These are phyloP conservation scores for Chondrosia reniformis DNA, from an alignment of 37 sponge, comb jelly and placozoan genomes.

Conservation along the genomic window DNA sequence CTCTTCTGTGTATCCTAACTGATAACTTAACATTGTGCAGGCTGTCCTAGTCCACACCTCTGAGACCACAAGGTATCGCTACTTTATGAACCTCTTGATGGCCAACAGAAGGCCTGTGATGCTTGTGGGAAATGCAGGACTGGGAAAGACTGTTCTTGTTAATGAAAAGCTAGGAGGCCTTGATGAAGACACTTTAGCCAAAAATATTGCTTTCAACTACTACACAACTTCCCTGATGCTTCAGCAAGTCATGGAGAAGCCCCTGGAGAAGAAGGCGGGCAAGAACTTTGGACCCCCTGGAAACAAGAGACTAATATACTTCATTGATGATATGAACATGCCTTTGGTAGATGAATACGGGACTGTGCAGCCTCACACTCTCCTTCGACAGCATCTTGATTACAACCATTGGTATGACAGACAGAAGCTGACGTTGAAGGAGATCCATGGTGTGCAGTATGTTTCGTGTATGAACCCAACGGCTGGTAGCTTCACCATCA, in stretches of 20 bases:
- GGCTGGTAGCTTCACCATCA: conserved; percentile 99
- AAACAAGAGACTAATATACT: conserved; percentile 93
- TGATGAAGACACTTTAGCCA: conserved; percentile 70
- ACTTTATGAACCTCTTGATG: conserved; percentile 89
- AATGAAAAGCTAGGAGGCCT: conserved; percentile 69
- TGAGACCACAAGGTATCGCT: conserved; percentile 85
- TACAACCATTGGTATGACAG: conserved; percentile 98
- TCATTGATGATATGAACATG: conserved; percentile 99
- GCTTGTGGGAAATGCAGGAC: conserved; percentile 96
- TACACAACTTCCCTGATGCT: conserved; percentile 98
- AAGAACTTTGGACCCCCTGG: conserved; percentile 97
- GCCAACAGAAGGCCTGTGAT: conserved; percentile 89
- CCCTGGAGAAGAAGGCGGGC: conserved; percentile 99
- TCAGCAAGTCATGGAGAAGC: conserved; percentile 98
- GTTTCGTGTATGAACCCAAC: conserved; percentile 99
- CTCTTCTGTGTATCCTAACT: not conserved
- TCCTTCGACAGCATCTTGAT: conserved; percentile 96
- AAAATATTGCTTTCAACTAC: conserved; percentile 96
- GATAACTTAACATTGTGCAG: too few relatives aligned
- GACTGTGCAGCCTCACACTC: conserved; percentile 96
- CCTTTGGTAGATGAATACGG: conserved; percentile 97
- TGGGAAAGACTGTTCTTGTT: conserved; percentile 98
- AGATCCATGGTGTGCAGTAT: conserved; percentile 94
- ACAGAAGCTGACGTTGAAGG: conserved; percentile 89
- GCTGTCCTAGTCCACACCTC: conserved; percentile 92